Evolutionary conservation across 2,888 invertebrate genomes (phyloP).

Genomic region (Ennomos fuscantarius): DNA sequence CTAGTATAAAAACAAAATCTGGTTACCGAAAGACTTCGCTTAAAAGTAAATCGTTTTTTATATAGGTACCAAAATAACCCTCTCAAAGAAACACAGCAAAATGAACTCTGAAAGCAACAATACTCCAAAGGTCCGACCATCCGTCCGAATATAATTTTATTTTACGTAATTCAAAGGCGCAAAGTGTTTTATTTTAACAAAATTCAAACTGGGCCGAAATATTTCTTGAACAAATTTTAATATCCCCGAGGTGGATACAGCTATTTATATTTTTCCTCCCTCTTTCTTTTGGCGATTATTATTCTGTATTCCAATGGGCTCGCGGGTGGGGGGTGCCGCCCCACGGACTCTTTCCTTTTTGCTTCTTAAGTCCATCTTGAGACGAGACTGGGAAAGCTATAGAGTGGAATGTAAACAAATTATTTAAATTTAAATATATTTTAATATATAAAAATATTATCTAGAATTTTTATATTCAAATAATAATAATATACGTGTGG

Average conservation of each 20-base stretch:
- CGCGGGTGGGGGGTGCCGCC: slow-evolving; percentile 57
- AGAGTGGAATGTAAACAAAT: slow-evolving; percentile 42
- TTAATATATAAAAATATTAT: no score
- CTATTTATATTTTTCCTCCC: slow-evolving; percentile 84
- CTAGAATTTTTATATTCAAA: no score
- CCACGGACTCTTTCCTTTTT: slow-evolving; percentile 84
- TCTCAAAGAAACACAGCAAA: not conserved
- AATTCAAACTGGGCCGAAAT: slow-evolving; percentile 66
- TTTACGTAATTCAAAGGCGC: slow-evolving; percentile 34
- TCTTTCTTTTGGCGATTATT: slow-evolving; percentile 85
- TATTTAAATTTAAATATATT: no score
- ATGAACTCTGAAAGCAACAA: slow-evolving; percentile 38
- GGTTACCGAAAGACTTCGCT: no score
- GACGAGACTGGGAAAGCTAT: slow-evolving; percentile 56
- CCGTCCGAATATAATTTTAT: slow-evolving; percentile 25
- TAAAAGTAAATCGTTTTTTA: not conserved
- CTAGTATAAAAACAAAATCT: no score
- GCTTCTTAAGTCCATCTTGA: slow-evolving; percentile 86
- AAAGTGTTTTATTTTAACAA: slow-evolving; percentile 76
- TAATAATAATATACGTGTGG: no score
- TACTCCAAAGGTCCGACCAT: slow-evolving; percentile 36
- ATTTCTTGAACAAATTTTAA: slow-evolving; percentile 81
- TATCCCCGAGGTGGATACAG: slow-evolving; percentile 75
- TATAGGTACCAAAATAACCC: not conserved
- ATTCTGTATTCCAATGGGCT: slow-evolving; percentile 83